phyloP scores from a whole-genome alignment of 2,113 vertebrate genomes.

The Jacana jacana region DNA sequence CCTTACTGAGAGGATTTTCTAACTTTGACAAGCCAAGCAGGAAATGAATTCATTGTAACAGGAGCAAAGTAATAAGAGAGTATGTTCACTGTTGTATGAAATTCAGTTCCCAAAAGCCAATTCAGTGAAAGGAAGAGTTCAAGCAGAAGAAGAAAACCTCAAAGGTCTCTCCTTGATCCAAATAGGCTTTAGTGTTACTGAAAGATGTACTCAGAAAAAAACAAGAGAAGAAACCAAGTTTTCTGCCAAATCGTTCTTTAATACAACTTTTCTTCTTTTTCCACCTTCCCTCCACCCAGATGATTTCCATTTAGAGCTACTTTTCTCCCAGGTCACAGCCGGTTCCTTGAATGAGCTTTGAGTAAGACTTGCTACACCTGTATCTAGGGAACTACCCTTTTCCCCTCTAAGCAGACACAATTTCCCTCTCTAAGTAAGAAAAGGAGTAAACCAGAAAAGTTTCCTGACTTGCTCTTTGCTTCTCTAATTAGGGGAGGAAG shows the following conservation, averaged over 20 bases:
- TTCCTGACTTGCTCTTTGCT: background rate
- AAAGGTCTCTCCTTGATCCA: background rate
- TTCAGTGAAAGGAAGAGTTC: background rate
- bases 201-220: background rate
- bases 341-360: background rate
- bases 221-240: background rate
- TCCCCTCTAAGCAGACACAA: background rate
- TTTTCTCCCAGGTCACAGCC: background rate
- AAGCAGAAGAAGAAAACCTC: background rate
- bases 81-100: background rate
- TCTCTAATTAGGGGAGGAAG: slow-evolving; percentile 38
- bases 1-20: background rate
- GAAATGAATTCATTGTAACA: slow-evolving; percentile 26
- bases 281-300: background rate
- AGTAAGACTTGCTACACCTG: background rate
- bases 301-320: background rate
- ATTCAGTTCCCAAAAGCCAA: background rate
- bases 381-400: background rate
- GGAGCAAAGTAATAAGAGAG: background rate
- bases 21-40: slow-evolving; percentile 7
- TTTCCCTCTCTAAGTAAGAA: background rate
- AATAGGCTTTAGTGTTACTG: background rate
- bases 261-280: background rate
- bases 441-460: background rate
- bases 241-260: background rate